These are phyloP conservation scores for Parambassis ranga DNA, from an alignment of 2,797 vertebrate genomes.

Conservation along the genomic window DNA sequence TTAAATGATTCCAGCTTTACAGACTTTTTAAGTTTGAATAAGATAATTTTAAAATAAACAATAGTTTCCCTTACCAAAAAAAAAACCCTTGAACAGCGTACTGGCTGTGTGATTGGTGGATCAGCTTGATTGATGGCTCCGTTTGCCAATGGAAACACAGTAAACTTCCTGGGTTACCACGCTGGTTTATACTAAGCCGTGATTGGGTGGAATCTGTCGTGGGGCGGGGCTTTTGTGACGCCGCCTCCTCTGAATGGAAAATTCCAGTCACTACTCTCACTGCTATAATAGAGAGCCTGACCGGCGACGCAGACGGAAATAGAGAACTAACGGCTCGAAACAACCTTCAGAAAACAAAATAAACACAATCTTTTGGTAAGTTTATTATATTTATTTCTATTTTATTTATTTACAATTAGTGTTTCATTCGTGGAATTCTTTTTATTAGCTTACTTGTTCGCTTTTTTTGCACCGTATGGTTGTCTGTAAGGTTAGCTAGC, in stretches of 20 bases:
- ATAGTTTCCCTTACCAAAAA: not conserved
- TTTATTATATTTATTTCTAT: rapidly evolving
- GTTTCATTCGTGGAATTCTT: not conserved
- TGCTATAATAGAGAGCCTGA: not conserved
- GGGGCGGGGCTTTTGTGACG: not conserved
- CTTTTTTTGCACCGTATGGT: no score
- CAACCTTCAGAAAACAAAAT: rapidly evolving
- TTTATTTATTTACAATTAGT: rapidly evolving
- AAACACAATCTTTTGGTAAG: constrained; percentile 26
- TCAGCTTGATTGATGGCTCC: not conserved
- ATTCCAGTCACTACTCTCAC: constrained; percentile 60
- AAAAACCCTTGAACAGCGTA: rapidly evolving
- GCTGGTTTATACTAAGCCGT: no score
- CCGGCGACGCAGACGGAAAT: rapidly evolving
- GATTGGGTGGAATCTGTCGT: constrained; percentile 47
- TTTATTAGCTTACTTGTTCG: not conserved
- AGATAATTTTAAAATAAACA: no score
- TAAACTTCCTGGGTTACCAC: no score
- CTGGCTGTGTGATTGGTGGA: constrained; percentile 1
- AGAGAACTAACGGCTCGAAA: not conserved
- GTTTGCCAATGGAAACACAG: not conserved
- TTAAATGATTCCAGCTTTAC: no score
- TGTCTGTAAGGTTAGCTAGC: not conserved
- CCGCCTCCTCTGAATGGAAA: constrained; percentile 66
- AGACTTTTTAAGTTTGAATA: no score